phyloP scores from a whole-genome alignment of 2,888 invertebrate genomes.

The Stenotaenia linearis region DNA sequence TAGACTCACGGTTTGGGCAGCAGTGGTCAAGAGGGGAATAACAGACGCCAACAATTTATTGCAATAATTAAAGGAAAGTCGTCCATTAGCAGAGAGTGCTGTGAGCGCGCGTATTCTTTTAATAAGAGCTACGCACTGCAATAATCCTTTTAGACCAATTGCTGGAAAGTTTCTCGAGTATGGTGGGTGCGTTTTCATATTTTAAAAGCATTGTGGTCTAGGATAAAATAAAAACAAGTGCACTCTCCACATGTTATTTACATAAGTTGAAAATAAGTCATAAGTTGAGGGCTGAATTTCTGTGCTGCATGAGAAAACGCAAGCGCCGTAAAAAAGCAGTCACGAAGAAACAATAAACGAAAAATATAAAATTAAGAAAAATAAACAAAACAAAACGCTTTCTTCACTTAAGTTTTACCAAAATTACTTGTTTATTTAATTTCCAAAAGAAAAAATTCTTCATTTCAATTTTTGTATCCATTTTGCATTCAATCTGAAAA shows the following conservation, averaged over 20 bases:
- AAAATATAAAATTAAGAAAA: constrained; percentile 1
- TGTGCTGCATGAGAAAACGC: constrained; percentile 11
- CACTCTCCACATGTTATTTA: constrained; percentile 11
- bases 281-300: neutral
- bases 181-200: constrained; percentile 1
- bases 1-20: constrained; percentile 1
- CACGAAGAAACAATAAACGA: neutral
- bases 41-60: constrained; percentile 15
- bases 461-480: neutral
- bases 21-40: constrained; percentile 11
- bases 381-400: neutral
- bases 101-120: constrained; percentile 1
- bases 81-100: constrained; percentile 11
- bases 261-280: constrained; percentile 19
- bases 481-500: neutral
- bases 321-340: constrained; percentile 1
- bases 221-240: constrained; percentile 15
- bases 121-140: constrained; percentile 14
- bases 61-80: constrained; percentile 14
- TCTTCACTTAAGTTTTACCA: neutral
- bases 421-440: neutral
- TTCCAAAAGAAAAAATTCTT: neutral
- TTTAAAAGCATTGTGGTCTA: constrained; percentile 19
- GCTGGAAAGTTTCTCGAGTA: constrained; percentile 2
- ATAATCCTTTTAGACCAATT: constrained; percentile 19